These are phyloP conservation scores for Pilophorus perplexus DNA, from an alignment of 2,888 invertebrate species.

Conservation along the genomic window DNA sequence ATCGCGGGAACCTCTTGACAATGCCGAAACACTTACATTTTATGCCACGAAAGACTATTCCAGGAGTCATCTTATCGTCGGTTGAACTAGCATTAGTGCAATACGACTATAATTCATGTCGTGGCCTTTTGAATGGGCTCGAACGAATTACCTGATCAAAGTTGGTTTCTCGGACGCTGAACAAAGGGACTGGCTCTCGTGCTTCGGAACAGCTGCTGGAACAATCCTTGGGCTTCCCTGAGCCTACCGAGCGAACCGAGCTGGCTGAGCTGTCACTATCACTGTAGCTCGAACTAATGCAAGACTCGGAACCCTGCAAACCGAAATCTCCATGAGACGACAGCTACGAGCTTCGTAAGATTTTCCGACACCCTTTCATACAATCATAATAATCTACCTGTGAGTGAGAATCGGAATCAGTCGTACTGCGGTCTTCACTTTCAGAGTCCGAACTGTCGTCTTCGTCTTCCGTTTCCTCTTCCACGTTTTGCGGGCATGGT, in stretches of 20 bases:
- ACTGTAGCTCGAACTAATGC: constrained; percentile 45
- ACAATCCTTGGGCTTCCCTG: constrained; percentile 48
- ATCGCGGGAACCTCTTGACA: too few species aligned
- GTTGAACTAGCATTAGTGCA: too few species aligned
- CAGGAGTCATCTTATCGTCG: too few species aligned
- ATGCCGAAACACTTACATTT: too few species aligned
- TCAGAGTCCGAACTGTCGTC: constrained; percentile 54
- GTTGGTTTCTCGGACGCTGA: constrained; percentile 56
- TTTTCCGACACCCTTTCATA: too few species aligned
- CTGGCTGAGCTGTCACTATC: constrained; percentile 49
- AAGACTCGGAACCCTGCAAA: constrained; percentile 47
- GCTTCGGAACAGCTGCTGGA: constrained; percentile 45
- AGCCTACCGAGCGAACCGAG: constrained; percentile 47
- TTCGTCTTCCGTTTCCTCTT: constrained; percentile 55
- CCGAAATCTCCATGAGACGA: too few species aligned
- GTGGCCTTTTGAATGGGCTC: too few species aligned
- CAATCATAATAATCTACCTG: too few species aligned
- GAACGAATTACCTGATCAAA: constrained; percentile 56
- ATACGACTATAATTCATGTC: too few species aligned
- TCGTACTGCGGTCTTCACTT: constrained; percentile 53
- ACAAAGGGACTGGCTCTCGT: constrained; percentile 53
- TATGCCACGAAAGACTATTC: too few species aligned
- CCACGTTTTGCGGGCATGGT: constrained; percentile 50
- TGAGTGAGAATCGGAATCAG: constrained; percentile 56
- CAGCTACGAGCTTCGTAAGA: too few species aligned